Percentiles rank a stretch among this genome's conserved stretches.
These are phyloP conservation scores for Adineta ricciae DNA, from an alignment of 2,888 invertebrate species.

Conservation along the genomic window DNA sequence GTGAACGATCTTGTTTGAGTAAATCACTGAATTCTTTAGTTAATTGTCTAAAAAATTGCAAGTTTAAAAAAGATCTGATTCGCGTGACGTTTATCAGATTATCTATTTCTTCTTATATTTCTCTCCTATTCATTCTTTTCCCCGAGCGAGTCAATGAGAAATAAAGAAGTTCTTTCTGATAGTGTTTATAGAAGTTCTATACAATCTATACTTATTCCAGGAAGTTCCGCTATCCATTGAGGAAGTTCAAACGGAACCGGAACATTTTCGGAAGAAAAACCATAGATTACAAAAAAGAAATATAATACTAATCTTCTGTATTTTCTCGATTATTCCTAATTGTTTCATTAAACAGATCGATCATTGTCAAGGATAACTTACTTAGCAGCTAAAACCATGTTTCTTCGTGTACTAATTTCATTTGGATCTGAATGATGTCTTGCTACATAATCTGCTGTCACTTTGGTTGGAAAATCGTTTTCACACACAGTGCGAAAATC, in stretches of 20 bases:
- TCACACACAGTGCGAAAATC: slow-evolving; percentile 98
- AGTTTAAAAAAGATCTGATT: background rate
- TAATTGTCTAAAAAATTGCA: slow-evolving; percentile 61
- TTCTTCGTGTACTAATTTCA: slow-evolving; percentile 45
- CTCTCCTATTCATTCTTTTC: background rate
- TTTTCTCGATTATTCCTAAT: background rate
- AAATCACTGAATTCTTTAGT: slow-evolving; percentile 95
- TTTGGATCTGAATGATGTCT: slow-evolving; percentile 58
- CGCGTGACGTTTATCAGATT: background rate
- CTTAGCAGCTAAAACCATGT: slow-evolving; percentile 72
- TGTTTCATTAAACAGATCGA: background rate
- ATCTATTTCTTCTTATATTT: too few species aligned
- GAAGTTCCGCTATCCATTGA: background rate
- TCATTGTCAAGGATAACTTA: slow-evolving; percentile 53
- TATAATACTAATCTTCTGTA: background rate
- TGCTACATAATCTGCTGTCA: slow-evolving; percentile 88
- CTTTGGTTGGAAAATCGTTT: slow-evolving; percentile 93
- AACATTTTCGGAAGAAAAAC: background rate
- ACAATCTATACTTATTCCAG: background rate
- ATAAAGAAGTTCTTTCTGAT: too few species aligned
- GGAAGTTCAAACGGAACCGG: slow-evolving; percentile 4
- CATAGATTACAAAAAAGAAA: background rate
- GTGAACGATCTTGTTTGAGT: slow-evolving; percentile 88
- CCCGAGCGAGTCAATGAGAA: background rate
- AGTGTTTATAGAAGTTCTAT: background rate